Conservation (phyloP, 2,888 invertebrate genomes). For the Macaria liturata region DNA sequence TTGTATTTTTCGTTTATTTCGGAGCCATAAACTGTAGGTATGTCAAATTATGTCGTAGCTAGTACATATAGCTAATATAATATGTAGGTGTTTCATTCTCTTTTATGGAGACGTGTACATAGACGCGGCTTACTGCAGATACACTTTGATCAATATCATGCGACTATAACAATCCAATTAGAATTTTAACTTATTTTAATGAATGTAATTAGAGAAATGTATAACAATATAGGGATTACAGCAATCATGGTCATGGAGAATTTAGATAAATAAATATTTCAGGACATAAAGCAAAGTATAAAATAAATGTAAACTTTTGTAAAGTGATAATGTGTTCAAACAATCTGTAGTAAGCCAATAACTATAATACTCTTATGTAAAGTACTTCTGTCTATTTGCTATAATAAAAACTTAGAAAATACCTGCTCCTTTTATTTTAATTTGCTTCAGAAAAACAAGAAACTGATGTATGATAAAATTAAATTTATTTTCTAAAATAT, state of each 20-base stretch:
- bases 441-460: background rate
- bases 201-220: too few relatives aligned
- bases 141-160: constrained; percentile 9
- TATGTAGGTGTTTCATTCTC: constrained; percentile 12
- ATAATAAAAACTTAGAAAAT: constrained; percentile 43
- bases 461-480: constrained; percentile 1
- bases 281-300: too few relatives aligned
- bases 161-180: too few relatives aligned
- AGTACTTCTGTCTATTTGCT: constrained; percentile 50
- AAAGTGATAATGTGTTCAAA: too few relatives aligned
- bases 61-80: background rate
- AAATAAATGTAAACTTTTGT: too few relatives aligned
- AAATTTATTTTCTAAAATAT: constrained; percentile 6
- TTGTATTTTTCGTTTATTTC: constrained; percentile 36
- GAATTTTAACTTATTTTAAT: too few relatives aligned
- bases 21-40: constrained; percentile 45
- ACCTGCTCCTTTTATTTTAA: constrained; percentile 8
- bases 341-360: constrained; percentile 18
- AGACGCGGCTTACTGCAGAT: constrained; percentile 26
- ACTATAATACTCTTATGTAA: constrained; percentile 40
- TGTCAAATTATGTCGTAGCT: constrained; percentile 31
- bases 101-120: constrained; percentile 40
- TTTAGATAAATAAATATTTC: too few relatives aligned
- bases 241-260: too few relatives aligned
- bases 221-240: too few relatives aligned